Evolutionary conservation across 1,140 invertebrate genomes (phyloP), one percentile per base, ranked within the genome.

Genomic region (Sesamia nonagrioides): DNA sequence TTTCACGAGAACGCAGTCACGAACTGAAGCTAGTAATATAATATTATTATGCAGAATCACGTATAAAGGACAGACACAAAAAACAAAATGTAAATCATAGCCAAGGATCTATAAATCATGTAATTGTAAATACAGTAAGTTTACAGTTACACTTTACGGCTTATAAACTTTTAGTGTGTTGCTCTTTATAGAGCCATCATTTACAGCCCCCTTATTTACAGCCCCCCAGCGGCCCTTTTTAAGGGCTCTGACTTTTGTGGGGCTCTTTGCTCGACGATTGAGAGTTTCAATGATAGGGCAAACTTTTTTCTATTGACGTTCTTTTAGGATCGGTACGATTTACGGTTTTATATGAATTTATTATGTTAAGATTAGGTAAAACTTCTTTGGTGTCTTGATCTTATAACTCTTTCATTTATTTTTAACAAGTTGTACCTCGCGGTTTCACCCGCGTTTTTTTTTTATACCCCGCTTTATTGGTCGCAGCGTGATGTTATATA

Each of bases 81-180:
- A 52, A 54, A 13, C 33, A 50, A 50, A 75, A 75, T 9, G 42
- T 35, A 75, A 75, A 75, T 75, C 21, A 75, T 52, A 61, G 37
- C 35, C 61, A 50, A 75, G 42, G 37, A 63, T 48, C 21, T 15
- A 75, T 75, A 61, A 75, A 75, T 75, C 73, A 63, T 61, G 73
- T 75, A 50, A 75, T 63, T 75, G 58, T 75, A 75, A 61, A 63
- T 75, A 58, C 73, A 75, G 54, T 42, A 66, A 66, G 61, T 66
- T 66, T 42, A 66, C 18, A 48, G 21, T 21, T 37, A 71, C 56
- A 58, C 21, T 75, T 75, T 75, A 75, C 42, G 73, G 58, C 58
- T 75, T 75, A 75, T 75, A 75, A 75, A 75, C 40, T 75, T 72
- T 75, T 61, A 75, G 42, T 75, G 27, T 45, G 58, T 75, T 74